Base-by-base conservation (phyloP, 2,113 vertebrate species). In the Cranoglanis bouderius region DNA sequence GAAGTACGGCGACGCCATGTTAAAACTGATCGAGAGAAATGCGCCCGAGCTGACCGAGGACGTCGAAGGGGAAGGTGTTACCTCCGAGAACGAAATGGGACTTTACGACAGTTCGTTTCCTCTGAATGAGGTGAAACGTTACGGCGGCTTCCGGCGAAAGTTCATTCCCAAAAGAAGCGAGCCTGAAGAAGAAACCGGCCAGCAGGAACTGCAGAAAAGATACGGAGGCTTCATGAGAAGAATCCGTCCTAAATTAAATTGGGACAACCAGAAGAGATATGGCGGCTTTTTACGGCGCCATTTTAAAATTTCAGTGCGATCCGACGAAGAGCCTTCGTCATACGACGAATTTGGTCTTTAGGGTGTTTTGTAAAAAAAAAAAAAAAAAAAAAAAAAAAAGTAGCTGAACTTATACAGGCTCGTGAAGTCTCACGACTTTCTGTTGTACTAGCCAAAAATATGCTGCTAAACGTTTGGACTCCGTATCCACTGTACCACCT, bases 201-300 rank as follows among this genome's bases (percentile, higher is more conserved):
- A 93, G 26, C 96, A 96, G 19, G 97, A 96, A 93, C 94, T 99
- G 57, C 98, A 99, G 92, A 99, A 99, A 91, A 96, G 98, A 86
- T 99, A 99, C 0, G 98, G 98, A 0, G 98, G 98, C 81, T 99
- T 99, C 94, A 93, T 99, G 96, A 94, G 98, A 89, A 96, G 98
- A 91, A 97, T 99, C 93, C 96, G 98, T 3, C 98, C 98, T 88
- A 99, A 98, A 94, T 93, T 98, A 57, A 97, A 97, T 90, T 99
- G 97, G 98, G 97, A 98, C 95, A 98, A 97, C 92, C 97, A 98
- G 95, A 98, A 99, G 92, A 95, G 98, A 29, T 99, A 99, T 8
- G 98, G 98, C 0, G 97, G 98, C 4, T 99, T 98, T 93, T 96
- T 99, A 93, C 93, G 98, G 81, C 96, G 97, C 75, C 98, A 99